Evolutionary conservation across 2,113 vertebrate species (phyloP), one percentile per base, ranked within the genome.

Genomic region (Corythaeola cristata): DNA sequence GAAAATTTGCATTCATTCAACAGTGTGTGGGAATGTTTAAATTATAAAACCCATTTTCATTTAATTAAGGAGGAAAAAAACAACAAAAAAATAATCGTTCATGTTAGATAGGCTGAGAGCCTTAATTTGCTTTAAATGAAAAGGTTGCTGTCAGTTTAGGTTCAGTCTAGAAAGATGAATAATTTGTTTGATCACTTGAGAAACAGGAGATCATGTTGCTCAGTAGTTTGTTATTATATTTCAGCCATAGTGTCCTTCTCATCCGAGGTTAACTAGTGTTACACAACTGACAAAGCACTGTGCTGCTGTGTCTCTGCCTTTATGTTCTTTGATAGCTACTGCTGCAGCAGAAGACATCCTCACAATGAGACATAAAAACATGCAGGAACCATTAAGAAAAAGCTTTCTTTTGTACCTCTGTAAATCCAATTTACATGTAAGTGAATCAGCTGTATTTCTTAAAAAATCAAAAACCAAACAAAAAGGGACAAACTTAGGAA

Each of bases 61-160:
- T 90, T 94, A 88, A 94, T 84, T 86, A 81, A 74, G 15, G 2
- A 23, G 13, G 6, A 1, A 26, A 10, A 63, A 73, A 64, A 20
- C 41, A 59, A 4, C 18, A 30, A 55, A 75, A 71, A 66, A 39
- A 24, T 27, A 18, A 39, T 62, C 3, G 56, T 94, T 89, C 27
- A 8, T 81, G 6, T 87, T 84, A 75, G 28, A 15, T 75, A 74
- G 47, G 23, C 45, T 84, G 66, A 93, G 53, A 77, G 67, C 68
- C 58, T 92, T 92, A 76, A 89, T 90, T 90, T 90, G 20, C 52
- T 94, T 88, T 85, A 82, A 94, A 93, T 90, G 47, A 75, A 93
- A 94, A 78, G 44, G 76, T 75, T 69, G 1, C 39, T 89, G 60
- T 87, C 76, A 37, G 30, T 75, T 95, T 94, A 92, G 8, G 39